A percentile compares a stretch with the other conserved stretches of the same genome.
phyloP scores from a whole-genome alignment of 1,140 invertebrate genomes.

The Leguminivora glycinivorella region DNA sequence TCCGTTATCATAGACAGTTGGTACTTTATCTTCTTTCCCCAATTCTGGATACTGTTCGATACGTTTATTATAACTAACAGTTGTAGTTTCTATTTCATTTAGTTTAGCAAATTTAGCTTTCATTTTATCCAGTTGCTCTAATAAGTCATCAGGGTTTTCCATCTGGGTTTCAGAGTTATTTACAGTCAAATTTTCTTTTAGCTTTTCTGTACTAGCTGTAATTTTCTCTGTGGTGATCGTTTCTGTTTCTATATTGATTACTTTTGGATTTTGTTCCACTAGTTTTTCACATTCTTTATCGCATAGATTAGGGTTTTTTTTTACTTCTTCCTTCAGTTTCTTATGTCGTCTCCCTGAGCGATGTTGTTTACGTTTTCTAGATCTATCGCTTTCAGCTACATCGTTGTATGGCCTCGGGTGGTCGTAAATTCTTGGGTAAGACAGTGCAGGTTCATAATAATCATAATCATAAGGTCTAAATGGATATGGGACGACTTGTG shows the following conservation, averaged over 20 bases:
- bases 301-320: slow-evolving; percentile 29
- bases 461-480: not conserved
- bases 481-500: not conserved
- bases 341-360: slow-evolving; percentile 26
- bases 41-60: slow-evolving; percentile 25
- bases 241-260: slow-evolving; percentile 13
- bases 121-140: slow-evolving; percentile 7
- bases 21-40: slow-evolving; percentile 36
- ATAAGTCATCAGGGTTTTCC: not conserved
- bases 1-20: slow-evolving; percentile 37
- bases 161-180: slow-evolving; percentile 2
- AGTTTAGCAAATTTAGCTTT: slow-evolving; percentile 24
- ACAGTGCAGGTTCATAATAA: not conserved
- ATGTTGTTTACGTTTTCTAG: slow-evolving; percentile 23
- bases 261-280: not conserved
- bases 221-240: slow-evolving; percentile 14
- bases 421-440: slow-evolving; percentile 27
- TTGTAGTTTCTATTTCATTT: slow-evolving; percentile 28
- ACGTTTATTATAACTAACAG: not conserved
- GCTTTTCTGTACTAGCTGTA: slow-evolving; percentile 27
- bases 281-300: slow-evolving; percentile 7
- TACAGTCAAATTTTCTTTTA: slow-evolving; percentile 20
- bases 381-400: slow-evolving; percentile 33
- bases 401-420: slow-evolving; percentile 30
- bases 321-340: slow-evolving; percentile 29